These are phyloP conservation scores for Taphrorychus bicolor DNA, from an alignment of 2,888 invertebrate genomes.

Conservation along the genomic window DNA sequence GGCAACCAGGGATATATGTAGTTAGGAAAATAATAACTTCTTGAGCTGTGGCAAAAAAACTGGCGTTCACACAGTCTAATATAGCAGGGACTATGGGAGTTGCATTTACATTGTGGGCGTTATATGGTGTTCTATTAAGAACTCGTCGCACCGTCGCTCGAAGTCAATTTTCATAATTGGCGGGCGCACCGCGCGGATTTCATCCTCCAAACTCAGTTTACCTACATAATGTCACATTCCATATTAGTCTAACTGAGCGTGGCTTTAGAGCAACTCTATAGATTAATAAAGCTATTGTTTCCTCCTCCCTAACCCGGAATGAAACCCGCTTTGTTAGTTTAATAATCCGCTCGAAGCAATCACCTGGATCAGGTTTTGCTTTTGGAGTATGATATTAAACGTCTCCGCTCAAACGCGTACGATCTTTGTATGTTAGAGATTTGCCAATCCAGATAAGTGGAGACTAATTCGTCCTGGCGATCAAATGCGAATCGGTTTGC, in stretches of 20 bases:
- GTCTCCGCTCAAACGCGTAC: neutral
- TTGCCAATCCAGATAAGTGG: neutral
- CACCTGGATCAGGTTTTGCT: neutral
- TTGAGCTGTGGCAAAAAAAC: too few species aligned
- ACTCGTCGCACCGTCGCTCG: neutral
- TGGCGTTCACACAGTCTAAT: too few species aligned
- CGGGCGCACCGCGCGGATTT: neutral
- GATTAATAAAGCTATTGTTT: slow-evolving; percentile 2
- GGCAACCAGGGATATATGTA: too few species aligned
- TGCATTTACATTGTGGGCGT: too few species aligned
- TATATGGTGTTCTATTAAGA: neutral
- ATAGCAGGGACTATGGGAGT: too few species aligned
- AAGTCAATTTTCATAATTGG: slow-evolving; percentile 1
- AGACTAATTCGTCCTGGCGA: neutral
- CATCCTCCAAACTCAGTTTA: neutral
- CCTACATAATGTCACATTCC: neutral
- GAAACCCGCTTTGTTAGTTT: neutral
- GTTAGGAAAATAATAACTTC: too few species aligned
- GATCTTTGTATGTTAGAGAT: too few species aligned
- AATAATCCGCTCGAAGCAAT: neutral
- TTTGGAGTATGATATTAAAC: neutral
- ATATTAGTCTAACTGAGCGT: neutral
- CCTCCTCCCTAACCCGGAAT: neutral
- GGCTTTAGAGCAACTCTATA: neutral
- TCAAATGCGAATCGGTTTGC: neutral